Evolutionary conservation across 2,888 invertebrate species (phyloP).

Genomic region (Parasteatoda lunata): DNA sequence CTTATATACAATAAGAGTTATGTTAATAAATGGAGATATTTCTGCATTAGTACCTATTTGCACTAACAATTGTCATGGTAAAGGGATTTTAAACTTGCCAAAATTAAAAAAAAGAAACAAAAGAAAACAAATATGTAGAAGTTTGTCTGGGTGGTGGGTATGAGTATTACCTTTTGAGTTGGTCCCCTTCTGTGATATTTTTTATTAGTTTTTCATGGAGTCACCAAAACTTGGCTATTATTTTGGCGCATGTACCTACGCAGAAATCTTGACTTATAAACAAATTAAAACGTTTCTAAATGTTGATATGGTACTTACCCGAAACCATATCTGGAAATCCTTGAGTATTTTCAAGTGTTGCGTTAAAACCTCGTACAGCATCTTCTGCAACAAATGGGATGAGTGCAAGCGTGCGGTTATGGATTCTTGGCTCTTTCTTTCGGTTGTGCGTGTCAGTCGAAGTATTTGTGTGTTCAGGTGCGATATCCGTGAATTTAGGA

Average conservation of each 20-base stretch:
- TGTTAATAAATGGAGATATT: neutral
- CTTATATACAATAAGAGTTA: too few relatives aligned
- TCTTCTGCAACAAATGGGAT: conserved; percentile 67
- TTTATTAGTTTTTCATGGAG: too few relatives aligned
- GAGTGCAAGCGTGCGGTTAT: conserved; percentile 41
- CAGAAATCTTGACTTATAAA: neutral
- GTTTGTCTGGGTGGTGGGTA: too few relatives aligned
- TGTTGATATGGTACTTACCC: conserved; percentile 28
- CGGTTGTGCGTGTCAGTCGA: conserved; percentile 3
- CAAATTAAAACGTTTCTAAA: neutral
- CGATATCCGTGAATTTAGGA: conserved; percentile 56
- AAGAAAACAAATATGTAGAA: too few relatives aligned
- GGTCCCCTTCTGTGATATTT: too few relatives aligned
- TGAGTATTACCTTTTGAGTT: too few relatives aligned
- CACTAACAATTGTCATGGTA: too few relatives aligned
- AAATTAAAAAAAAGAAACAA: too few relatives aligned
- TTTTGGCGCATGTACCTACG: neutral
- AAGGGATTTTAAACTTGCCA: too few relatives aligned
- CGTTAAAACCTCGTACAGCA: conserved; percentile 43
- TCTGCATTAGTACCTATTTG: neutral
- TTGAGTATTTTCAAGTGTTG: conserved; percentile 25
- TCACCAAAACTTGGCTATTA: too few relatives aligned
- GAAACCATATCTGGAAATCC: conserved; percentile 56
- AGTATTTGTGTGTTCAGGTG: conserved; percentile 14
- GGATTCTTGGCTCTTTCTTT: conserved; percentile 53